These are phyloP conservation scores for Scaptomyza reducta DNA, from an alignment of 2,888 invertebrate species.

Conservation along the genomic window DNA sequence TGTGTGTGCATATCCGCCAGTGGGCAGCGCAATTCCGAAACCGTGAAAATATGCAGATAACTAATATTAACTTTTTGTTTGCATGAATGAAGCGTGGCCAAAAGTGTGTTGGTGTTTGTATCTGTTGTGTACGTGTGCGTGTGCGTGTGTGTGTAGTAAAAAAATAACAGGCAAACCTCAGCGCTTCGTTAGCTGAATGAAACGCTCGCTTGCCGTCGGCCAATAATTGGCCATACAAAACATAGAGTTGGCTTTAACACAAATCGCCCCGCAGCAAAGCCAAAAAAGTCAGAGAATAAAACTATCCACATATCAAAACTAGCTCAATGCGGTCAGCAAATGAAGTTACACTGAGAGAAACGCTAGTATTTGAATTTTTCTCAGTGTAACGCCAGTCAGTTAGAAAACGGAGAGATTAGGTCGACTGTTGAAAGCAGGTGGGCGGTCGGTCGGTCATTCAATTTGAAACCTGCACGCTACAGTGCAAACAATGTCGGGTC, in stretches of 20 bases:
- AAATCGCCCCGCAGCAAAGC: conserved; percentile 37
- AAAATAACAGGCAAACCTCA: conserved; percentile 18
- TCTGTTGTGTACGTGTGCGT: conserved; percentile 5
- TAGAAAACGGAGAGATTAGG: background rate
- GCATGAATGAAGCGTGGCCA: conserved; percentile 70
- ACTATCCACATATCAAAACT: conserved; percentile 28
- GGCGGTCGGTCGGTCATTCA: conserved; percentile 1
- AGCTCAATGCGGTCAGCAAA: conserved; percentile 50
- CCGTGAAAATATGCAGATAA: conserved; percentile 77
- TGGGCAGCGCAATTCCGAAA: conserved; percentile 70
- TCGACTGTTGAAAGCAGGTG: conserved; percentile 27
- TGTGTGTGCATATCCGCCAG: conserved; percentile 61
- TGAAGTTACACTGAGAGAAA: background rate
- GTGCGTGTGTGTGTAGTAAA: conserved; percentile 16
- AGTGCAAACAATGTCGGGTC: conserved; percentile 40
- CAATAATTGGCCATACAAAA: conserved; percentile 36
- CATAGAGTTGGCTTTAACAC: conserved; percentile 17
- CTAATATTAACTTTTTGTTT: conserved; percentile 75
- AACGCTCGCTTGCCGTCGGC: conserved; percentile 9
- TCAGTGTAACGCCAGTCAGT: background rate
- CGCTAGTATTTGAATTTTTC: background rate
- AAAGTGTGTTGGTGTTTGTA: conserved; percentile 3
- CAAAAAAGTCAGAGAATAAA: too few relatives aligned
- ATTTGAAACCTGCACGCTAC: conserved; percentile 25
- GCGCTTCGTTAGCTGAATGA: conserved; percentile 38